Base-by-base conservation (phyloP, 2,797 vertebrate genomes). In the Sylvia borin region DNA sequence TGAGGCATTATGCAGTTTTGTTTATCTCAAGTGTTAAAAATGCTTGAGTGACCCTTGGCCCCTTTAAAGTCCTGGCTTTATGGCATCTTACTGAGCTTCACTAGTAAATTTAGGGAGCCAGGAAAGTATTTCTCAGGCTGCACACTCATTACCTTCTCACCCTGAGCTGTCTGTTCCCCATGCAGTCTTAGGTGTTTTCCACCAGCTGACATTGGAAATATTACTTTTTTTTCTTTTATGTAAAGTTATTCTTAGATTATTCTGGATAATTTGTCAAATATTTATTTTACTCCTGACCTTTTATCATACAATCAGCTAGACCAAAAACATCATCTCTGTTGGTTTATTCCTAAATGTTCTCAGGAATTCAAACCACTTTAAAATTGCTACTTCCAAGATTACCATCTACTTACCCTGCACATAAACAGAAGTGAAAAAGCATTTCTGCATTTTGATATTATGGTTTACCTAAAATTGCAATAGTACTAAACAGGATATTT, bases 1-100 rank as follows among this genome's bases (percentile, higher is more conserved):
- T 65, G 70, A 53, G 80, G 88, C 45, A 1, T 78, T 45, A 43
- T 42, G 48, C 40, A 70, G 55, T 61, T 85, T 86, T 68, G 34
- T 80, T 93, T 84, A 81, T 86, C 19, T 65, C 58, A 88, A 92
- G 73, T 74, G 76, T 92, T 95, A 90, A 92, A 95, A 95, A 84
- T 65, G 68, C 29, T 68, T 45, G 19, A 80, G 38, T 27, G 67
- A 42, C 36, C 85, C 93, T 88, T 88, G 83, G 32, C 54, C 57
- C 9, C 26, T 83, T 34, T 36, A 77, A 83, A 92, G 20, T 43
- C 32, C 22, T 70, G 55, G 31, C 8, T 76, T 77, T 80, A 48
- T 25, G 57, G 11, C 29, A 57, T 67, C 16, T 67, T 58, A 38
- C 36, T 60, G 51, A 90, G 7, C 16, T 83, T 66, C 65, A 31